Percentiles rank a stretch among this genome's conserved stretches.
These are phyloP conservation scores for Holothuria scabra DNA, from an alignment of 53 echinoderm and acorn worm species.

Conservation along the genomic window DNA sequence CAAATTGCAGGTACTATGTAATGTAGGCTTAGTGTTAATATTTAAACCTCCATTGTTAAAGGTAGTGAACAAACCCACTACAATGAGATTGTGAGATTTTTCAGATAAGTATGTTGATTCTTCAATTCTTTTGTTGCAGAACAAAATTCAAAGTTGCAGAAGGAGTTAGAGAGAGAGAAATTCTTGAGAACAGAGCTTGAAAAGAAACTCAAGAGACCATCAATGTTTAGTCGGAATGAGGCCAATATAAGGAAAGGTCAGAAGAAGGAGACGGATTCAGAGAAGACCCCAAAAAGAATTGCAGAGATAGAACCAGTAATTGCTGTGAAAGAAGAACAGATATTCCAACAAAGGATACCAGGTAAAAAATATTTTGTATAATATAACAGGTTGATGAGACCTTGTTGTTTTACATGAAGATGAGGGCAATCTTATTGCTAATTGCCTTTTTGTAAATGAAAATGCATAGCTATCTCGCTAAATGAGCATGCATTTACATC, in stretches of 20 bases:
- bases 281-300: constrained; percentile 37
- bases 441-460: too few species aligned
- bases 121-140: constrained; percentile 26
- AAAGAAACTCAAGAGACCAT: constrained; percentile 42
- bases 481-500: too few species aligned
- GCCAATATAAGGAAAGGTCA: constrained; percentile 51
- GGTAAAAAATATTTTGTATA: background rate
- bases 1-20: too few species aligned
- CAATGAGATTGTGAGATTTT: too few species aligned
- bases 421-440: too few species aligned
- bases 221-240: constrained; percentile 51
- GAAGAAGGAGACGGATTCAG: constrained; percentile 26
- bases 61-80: too few species aligned
- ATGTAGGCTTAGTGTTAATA: too few species aligned
- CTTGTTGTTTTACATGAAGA: too few species aligned
- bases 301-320: constrained; percentile 45
- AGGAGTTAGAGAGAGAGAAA: constrained; percentile 66
- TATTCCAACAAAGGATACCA: constrained; percentile 24
- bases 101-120: background rate
- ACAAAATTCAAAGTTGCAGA: constrained; percentile 52
- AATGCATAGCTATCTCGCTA: too few species aligned
- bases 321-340: constrained; percentile 29
- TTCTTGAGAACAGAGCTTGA: constrained; percentile 37
- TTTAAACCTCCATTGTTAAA: too few species aligned
- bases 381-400: too few species aligned